Evolutionary conservation across 2,113 vertebrate genomes (phyloP).

Genomic region (Antechinus flavipes): DNA sequence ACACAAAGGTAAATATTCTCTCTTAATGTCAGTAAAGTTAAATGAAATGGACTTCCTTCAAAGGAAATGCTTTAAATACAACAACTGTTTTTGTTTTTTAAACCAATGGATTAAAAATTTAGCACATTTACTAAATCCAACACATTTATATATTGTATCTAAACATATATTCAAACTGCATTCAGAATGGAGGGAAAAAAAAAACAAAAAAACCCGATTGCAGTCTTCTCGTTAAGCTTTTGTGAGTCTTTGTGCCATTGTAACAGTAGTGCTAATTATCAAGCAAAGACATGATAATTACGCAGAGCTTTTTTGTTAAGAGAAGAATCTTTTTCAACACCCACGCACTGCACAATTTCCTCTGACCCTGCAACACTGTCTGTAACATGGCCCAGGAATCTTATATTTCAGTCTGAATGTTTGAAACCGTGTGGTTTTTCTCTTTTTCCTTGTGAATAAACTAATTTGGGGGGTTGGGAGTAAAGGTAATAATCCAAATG

Average conservation of each 20-base stretch:
- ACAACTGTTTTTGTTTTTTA: slow-evolving; percentile 52
- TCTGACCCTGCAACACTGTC: slow-evolving; percentile 84
- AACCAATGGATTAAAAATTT: slow-evolving; percentile 73
- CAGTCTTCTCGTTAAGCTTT: slow-evolving; percentile 85
- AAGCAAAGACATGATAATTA: slow-evolving; percentile 94
- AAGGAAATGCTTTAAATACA: slow-evolving; percentile 67
- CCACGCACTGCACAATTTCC: slow-evolving; percentile 84
- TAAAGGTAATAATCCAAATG: slow-evolving; percentile 65
- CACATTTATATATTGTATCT: slow-evolving; percentile 81
- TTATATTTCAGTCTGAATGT: slow-evolving; percentile 52
- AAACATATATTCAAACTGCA: slow-evolving; percentile 79
- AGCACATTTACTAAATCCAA: slow-evolving; percentile 78
- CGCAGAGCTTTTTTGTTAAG: slow-evolving; percentile 92
- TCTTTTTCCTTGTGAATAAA: slow-evolving; percentile 69
- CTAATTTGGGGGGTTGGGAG: slow-evolving; percentile 68
- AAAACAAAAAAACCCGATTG: slow-evolving; percentile 69
- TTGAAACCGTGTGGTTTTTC: slow-evolving; percentile 47
- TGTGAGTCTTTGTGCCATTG: slow-evolving; percentile 85
- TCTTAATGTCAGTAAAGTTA: slow-evolving; percentile 44
- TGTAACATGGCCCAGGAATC: slow-evolving; percentile 64
- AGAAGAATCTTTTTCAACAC: slow-evolving; percentile 89
- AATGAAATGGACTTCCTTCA: slow-evolving; percentile 70
- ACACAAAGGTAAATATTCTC: slow-evolving; percentile 45
- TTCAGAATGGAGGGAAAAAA: slow-evolving; percentile 55
- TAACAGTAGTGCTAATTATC: slow-evolving; percentile 92